Percentiles rank a stretch among this genome's conserved stretches.
Conservation (phyloP, 2,113 vertebrate genomes). For the Ibidorhyncha struthersii region DNA sequence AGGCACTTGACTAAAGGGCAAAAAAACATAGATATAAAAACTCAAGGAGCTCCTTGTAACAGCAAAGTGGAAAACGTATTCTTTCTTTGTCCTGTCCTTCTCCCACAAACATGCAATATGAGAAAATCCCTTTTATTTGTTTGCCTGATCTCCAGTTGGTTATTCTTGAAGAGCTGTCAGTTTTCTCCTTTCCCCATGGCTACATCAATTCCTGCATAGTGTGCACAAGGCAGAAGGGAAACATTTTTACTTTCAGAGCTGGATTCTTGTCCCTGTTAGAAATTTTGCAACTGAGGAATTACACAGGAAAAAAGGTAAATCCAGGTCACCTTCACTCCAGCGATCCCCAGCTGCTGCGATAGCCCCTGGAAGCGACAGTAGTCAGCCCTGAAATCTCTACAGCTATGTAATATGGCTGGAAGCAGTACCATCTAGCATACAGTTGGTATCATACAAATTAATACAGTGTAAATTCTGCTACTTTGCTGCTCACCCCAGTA, state of each 20-base stretch:
- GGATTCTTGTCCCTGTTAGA: neutral
- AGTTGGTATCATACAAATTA: conserved; percentile 10
- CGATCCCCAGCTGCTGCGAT: neutral
- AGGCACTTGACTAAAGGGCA: neutral
- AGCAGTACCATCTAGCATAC: neutral
- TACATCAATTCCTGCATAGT: neutral
- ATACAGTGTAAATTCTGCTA: neutral
- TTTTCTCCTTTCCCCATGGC: neutral
- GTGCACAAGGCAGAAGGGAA: neutral
- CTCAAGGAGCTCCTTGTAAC: neutral
- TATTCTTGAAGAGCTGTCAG: conserved; percentile 15
- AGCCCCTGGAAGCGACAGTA: neutral
- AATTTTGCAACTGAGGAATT: neutral
- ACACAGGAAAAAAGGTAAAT: neutral
- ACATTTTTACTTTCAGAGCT: neutral
- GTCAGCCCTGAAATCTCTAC: conserved; percentile 16
- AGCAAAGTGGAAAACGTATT: neutral
- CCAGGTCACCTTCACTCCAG: neutral
- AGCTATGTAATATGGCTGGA: neutral
- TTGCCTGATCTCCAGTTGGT: neutral
- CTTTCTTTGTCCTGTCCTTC: neutral
- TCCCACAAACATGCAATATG: neutral
- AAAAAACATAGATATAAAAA: neutral
- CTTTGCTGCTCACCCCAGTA: neutral
- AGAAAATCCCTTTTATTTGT: conserved; percentile 17